These are phyloP conservation scores for Ooceraea biroi DNA, from an alignment of 1,140 invertebrate species.

Conservation along the genomic window DNA sequence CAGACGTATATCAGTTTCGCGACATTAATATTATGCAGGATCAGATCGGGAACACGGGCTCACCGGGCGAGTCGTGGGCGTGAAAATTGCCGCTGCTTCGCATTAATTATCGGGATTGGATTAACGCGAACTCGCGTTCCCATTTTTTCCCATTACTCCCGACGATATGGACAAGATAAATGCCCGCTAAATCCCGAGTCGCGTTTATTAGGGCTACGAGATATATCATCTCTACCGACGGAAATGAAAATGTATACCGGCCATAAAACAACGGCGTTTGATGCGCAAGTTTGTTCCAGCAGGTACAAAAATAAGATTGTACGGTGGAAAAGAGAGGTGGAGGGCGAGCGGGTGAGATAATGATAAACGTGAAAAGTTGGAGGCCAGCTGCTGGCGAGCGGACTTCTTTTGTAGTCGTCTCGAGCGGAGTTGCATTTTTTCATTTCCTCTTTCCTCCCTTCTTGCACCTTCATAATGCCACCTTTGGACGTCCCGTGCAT, in stretches of 20 bases:
- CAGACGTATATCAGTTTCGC: not conserved
- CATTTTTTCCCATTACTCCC: slow-evolving; percentile 37
- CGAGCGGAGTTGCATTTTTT: slow-evolving; percentile 59
- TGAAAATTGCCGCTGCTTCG: not conserved
- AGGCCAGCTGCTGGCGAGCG: slow-evolving; percentile 57
- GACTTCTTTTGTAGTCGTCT: slow-evolving; percentile 62
- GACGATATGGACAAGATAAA: slow-evolving; percentile 48
- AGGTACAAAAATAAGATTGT: slow-evolving; percentile 55
- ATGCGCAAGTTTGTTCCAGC: slow-evolving; percentile 67
- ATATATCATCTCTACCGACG: slow-evolving; percentile 56
- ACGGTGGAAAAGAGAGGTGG: slow-evolving; percentile 28
- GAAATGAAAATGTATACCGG: slow-evolving; percentile 39
- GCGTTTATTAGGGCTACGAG: slow-evolving; percentile 58
- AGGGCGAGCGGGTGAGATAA: slow-evolving; percentile 18
- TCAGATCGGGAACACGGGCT: not conserved
- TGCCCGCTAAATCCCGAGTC: slow-evolving; percentile 39
- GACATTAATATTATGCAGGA: not conserved
- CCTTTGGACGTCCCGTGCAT: slow-evolving; percentile 27
- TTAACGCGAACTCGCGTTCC: slow-evolving; percentile 14
- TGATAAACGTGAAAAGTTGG: slow-evolving; percentile 74
- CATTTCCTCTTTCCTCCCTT: slow-evolving; percentile 29
- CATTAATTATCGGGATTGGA: slow-evolving; percentile 42
- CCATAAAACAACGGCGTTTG: slow-evolving; percentile 65
- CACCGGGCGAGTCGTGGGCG: no score
- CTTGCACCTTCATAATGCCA: slow-evolving; percentile 20